These are phyloP conservation scores for Latheticus oryzae DNA, from an alignment of 2,888 invertebrate genomes.

Conservation along the genomic window DNA sequence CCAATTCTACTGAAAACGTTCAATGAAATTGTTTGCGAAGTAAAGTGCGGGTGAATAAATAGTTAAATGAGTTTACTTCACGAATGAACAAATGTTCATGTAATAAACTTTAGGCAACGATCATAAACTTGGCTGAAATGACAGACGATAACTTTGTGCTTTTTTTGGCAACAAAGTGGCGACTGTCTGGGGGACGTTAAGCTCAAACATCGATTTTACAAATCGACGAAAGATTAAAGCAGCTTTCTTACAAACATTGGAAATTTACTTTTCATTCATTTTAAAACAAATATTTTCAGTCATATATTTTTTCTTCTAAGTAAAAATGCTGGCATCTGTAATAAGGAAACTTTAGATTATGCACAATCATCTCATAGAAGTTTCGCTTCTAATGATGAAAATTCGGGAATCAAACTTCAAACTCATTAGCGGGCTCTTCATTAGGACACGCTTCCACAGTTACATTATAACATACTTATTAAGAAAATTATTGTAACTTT, in stretches of 20 bases:
- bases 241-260: too few relatives aligned
- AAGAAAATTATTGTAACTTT: too few relatives aligned
- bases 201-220: too few relatives aligned
- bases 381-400: slow-evolving; percentile 19
- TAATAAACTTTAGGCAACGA: slow-evolving; percentile 13
- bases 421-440: slow-evolving; percentile 27
- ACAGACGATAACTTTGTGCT: too few relatives aligned
- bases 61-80: slow-evolving; percentile 28
- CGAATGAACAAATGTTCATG: slow-evolving; percentile 9
- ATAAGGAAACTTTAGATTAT: slow-evolving; percentile 11
- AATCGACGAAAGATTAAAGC: too few relatives aligned
- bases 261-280: too few relatives aligned
- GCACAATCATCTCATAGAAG: slow-evolving; percentile 6
- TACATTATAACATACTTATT: too few relatives aligned
- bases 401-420: slow-evolving; percentile 13
- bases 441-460: slow-evolving; percentile 12
- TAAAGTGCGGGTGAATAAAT: slow-evolving; percentile 33
- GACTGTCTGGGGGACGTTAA: too few relatives aligned
- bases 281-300: too few relatives aligned
- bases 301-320: too few relatives aligned
- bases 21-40: slow-evolving; percentile 23
- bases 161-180: too few relatives aligned
- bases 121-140: slow-evolving; percentile 20
- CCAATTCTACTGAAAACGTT: slow-evolving; percentile 26
- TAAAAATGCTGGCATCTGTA: slow-evolving; percentile 19